A percentile compares a stretch with the other conserved stretches of the same genome.
Conservation (phyloP, 2,888 invertebrate genomes). For the Sisyra terminalis region DNA sequence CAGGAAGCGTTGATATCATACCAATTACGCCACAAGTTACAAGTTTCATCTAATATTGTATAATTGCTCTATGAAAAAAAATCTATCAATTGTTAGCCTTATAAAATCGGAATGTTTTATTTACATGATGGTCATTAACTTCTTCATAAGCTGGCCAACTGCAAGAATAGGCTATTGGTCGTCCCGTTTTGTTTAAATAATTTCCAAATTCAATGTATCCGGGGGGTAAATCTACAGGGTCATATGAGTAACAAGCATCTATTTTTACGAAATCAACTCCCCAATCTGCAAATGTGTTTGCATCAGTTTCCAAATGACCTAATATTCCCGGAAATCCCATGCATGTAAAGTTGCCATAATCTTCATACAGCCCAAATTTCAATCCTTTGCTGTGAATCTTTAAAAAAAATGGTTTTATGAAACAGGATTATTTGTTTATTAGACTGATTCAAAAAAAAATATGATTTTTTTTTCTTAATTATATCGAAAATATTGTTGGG, state of each 20-base stretch:
- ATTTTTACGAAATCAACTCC: slow-evolving; percentile 66
- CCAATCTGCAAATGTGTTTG: slow-evolving; percentile 63
- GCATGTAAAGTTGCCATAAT: slow-evolving; percentile 63
- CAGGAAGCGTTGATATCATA: slow-evolving; percentile 52
- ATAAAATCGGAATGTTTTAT: too few relatives aligned
- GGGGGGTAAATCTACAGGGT: slow-evolving; percentile 43
- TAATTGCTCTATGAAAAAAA: slow-evolving; percentile 39
- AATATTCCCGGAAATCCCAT: slow-evolving; percentile 62
- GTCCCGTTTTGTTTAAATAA: slow-evolving; percentile 68
- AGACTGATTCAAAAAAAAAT: too few relatives aligned
- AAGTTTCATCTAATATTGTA: slow-evolving; percentile 33
- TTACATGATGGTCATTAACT: slow-evolving; percentile 39
- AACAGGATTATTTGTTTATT: too few relatives aligned
- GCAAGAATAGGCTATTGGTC: slow-evolving; percentile 81
- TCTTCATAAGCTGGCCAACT: slow-evolving; percentile 92
- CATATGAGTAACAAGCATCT: slow-evolving; percentile 62
- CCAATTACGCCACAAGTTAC: slow-evolving; percentile 55
- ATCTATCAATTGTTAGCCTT: too few relatives aligned
- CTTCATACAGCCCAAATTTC: slow-evolving; percentile 69
- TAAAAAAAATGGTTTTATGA: too few relatives aligned
- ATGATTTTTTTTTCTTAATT: too few relatives aligned
- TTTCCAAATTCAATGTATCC: slow-evolving; percentile 78
- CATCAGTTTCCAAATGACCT: slow-evolving; percentile 46
- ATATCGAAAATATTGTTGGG: too few relatives aligned
- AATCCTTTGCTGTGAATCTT: slow-evolving; percentile 57